Percentiles rank a stretch among this genome's conserved stretches.
Evolutionary conservation across 2,113 vertebrate species (phyloP).

Genomic region (Craseonycteris thonglongyai): DNA sequence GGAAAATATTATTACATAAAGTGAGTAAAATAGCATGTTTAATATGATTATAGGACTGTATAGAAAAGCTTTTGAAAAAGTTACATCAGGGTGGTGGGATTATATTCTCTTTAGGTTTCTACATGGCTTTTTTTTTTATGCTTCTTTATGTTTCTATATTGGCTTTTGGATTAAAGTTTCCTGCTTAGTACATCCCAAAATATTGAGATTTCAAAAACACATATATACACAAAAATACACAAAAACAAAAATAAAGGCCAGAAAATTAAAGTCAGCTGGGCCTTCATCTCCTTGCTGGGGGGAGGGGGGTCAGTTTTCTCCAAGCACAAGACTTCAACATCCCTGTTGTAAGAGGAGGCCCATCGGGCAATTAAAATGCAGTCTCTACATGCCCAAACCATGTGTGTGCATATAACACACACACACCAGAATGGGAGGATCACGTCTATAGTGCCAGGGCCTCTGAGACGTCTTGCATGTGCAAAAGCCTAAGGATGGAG

Average conservation of each 20-base stretch:
- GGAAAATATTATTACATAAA: background rate
- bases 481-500: background rate
- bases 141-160: background rate
- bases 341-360: background rate
- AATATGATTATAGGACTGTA: background rate
- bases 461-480: background rate
- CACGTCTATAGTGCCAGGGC: too few species aligned
- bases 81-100: background rate
- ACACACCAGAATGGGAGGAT: background rate
- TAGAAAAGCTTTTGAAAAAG: background rate
- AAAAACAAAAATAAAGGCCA: background rate
- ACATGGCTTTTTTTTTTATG: background rate
- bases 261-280: background rate
- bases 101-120: background rate
- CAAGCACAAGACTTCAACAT: background rate
- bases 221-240: background rate
- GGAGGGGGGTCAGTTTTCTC: background rate
- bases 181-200: background rate
- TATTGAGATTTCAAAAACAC: background rate
- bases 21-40: background rate
- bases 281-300: background rate
- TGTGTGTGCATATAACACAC: rapidly evolving
- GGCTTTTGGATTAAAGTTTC: background rate
- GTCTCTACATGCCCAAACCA: too few species aligned
- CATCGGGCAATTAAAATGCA: background rate